Percentiles rank a stretch among this genome's conserved stretches.
phyloP scores from a whole-genome alignment of 64 coral and sea anemone genomes.

The Cladopsammia gracilis region DNA sequence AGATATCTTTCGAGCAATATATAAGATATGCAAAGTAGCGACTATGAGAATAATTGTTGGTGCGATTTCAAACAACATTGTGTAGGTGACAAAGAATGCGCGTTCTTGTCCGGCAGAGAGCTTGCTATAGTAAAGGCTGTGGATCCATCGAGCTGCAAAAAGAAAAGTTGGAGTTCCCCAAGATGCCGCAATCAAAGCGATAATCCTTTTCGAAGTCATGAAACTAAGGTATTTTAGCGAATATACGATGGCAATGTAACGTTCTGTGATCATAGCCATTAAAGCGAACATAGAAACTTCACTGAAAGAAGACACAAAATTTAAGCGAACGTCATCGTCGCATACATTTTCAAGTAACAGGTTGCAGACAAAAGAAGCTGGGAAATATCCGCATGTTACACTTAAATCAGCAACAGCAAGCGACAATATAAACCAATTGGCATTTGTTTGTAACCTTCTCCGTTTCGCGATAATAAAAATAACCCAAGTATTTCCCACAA shows the following conservation, averaged over 20 bases:
- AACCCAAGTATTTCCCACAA: constrained; percentile 11
- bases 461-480: constrained; percentile 10
- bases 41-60: background rate
- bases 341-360: background rate
- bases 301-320: background rate
- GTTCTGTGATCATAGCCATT: background rate
- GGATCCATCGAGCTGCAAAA: background rate
- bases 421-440: constrained; percentile 8
- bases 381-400: constrained; percentile 15
- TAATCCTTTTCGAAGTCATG: background rate
- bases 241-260: background rate
- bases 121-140: background rate
- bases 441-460: background rate
- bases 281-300: background rate
- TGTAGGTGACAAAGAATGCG: background rate
- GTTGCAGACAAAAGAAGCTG: background rate
- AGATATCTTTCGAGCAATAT: background rate
- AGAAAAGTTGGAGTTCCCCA: constrained; percentile 6
- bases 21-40: constrained; percentile 16
- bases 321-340: background rate
- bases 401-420: constrained; percentile 5
- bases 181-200: background rate
- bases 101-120: background rate
- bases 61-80: background rate
- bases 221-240: constrained; percentile 1